Percentiles rank a stretch among this genome's conserved stretches.
These are phyloP conservation scores for Orchesella cincta DNA, from an alignment of 1,140 invertebrate genomes.

Conservation along the genomic window DNA sequence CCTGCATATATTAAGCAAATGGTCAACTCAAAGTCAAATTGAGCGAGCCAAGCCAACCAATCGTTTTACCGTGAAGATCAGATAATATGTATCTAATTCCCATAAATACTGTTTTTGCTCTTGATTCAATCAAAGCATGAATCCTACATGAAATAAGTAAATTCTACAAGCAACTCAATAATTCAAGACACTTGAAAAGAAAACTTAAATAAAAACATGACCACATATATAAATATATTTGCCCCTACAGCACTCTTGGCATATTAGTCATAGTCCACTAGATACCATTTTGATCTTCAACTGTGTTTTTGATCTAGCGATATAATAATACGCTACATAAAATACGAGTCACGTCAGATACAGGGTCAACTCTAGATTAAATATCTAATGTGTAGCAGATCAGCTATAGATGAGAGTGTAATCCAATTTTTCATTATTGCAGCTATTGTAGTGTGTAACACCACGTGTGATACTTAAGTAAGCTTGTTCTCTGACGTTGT, in stretches of 20 bases:
- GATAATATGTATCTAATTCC: too few species aligned
- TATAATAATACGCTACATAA: not conserved
- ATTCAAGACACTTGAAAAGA: not conserved
- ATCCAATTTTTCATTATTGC: not conserved
- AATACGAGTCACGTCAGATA: not conserved
- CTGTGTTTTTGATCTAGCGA: not conserved
- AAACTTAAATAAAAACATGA: not conserved
- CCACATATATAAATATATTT: not conserved
- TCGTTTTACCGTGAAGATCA: too few species aligned
- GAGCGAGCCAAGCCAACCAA: too few species aligned
- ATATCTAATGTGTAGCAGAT: not conserved
- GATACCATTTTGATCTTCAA: not conserved
- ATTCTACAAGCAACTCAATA: not conserved
- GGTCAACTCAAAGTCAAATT: too few species aligned
- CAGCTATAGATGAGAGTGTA: not conserved
- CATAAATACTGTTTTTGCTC: too few species aligned
- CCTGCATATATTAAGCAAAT: too few species aligned
- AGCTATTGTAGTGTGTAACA: not conserved
- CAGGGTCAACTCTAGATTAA: not conserved
- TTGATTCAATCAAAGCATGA: too few species aligned
- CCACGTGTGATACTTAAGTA: not conserved
- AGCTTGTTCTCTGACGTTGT: not conserved
- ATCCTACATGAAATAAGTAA: too few species aligned
- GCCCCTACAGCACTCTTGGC: not conserved
- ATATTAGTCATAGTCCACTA: not conserved